Base-by-base conservation (phyloP, 2,113 vertebrate species). In the Limnothrissa miodon region DNA sequence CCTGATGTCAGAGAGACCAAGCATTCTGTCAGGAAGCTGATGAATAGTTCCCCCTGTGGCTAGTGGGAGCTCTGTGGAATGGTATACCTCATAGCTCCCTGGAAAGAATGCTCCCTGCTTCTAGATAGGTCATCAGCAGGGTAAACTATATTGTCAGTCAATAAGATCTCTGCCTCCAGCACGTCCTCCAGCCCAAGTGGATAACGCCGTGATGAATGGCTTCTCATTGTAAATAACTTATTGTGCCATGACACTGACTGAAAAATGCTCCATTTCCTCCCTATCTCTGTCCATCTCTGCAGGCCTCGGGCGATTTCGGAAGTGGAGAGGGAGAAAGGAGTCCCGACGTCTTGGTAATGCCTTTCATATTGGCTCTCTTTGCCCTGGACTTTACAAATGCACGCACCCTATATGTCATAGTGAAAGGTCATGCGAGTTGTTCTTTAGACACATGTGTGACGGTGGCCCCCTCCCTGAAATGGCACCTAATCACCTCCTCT, bases 271-370 rank as follows among this genome's bases (percentile, higher is more conserved):
- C 33, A 33, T 23, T 45, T 33, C 0, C 70, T n/a, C 56, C 78
- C 45, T 82, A 2, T 82, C 81, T 39, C 79, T 51, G 48, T 29
- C 25, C 79, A 81, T 70, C 85, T 80, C 84, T 59, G 0, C 90
- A 96, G 96, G 89, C 85, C 0, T 96, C 95, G 0, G 96, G 96
- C 1, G 95, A 96, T 82, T 93, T 94, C 0, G 95, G 95, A 84
- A 96, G 95, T 0, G 95, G 95, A 0, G 85, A 82, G 25, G 88
- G 87, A 81, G 93, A 74, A 78, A 29, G 25, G 81, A 39, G 21
- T 11, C 0, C 0, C 44, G 78, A 83, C 36, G 74, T 84, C 33
- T 80, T 80, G 89, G 91, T 91, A 89, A 78, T 39, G 33, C 80
- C 11, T 36, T 83, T 10, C 10, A 48, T 59, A 36, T 25, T 53